Evolutionary conservation across 2,888 invertebrate genomes (phyloP).

Genomic region (Mactromeris polynyma): DNA sequence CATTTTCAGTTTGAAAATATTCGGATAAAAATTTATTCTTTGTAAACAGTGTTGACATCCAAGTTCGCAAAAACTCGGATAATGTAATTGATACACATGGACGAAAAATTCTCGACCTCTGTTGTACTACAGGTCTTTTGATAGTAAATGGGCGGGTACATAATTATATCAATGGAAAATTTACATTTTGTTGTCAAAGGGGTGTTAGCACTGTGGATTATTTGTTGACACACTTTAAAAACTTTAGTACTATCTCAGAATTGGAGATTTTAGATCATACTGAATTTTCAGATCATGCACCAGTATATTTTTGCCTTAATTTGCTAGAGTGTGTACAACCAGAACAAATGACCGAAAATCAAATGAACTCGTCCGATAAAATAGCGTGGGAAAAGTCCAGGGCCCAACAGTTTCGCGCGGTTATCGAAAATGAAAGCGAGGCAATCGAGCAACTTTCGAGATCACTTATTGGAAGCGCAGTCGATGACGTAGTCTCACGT

Average conservation of each 20-base stretch:
- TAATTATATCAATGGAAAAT: neutral
- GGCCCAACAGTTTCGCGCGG: too few species aligned
- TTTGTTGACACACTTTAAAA: neutral
- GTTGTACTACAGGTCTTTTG: constrained; percentile 3
- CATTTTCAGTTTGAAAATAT: neutral
- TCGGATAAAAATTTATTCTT: neutral
- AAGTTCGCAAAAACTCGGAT: neutral
- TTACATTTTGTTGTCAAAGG: constrained; percentile 2
- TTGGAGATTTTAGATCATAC: constrained; percentile 21
- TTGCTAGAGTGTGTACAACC: neutral
- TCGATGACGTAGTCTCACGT: too few species aligned
- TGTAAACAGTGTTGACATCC: constrained; percentile 6
- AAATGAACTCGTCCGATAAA: neutral
- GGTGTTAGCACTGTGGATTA: constrained; percentile 30
- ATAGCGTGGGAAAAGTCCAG: too few species aligned
- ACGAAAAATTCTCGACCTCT: constrained; percentile 17
- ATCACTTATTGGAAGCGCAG: too few species aligned
- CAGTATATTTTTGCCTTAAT: too few species aligned
- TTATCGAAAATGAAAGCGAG: too few species aligned
- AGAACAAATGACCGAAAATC: neutral
- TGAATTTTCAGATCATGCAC: constrained; percentile 36
- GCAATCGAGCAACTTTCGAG: too few species aligned
- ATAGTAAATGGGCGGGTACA: constrained; percentile 28
- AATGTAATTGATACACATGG: constrained; percentile 19
- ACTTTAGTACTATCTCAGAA: constrained; percentile 3